These are phyloP conservation scores for Tringa solitaria DNA, from an alignment of 2,113 vertebrate genomes.

Conservation along the genomic window DNA sequence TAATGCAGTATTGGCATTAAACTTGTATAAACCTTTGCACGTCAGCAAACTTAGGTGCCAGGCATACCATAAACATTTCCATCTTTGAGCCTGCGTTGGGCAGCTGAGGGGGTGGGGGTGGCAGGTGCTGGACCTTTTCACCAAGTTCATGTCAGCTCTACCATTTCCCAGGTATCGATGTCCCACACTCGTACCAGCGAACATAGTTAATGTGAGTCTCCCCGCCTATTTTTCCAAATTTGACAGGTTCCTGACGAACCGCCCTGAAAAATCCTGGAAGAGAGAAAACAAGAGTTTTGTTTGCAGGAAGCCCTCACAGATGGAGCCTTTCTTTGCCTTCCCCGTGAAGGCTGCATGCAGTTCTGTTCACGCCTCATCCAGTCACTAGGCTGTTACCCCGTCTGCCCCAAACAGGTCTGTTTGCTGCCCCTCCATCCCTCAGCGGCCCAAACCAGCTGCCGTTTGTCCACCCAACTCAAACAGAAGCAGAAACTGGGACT, in stretches of 20 bases:
- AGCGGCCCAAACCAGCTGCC: background rate
- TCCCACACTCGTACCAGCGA: conserved; percentile 97
- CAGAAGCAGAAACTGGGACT: background rate
- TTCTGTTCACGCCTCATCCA: fast-evolving
- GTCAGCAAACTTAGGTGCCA: conserved; percentile 46
- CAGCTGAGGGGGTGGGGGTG: fast-evolving
- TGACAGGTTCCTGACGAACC: conserved; percentile 92
- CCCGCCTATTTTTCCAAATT: conserved; percentile 92
- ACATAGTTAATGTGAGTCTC: conserved; percentile 89
- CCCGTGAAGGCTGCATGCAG: fast-evolving
- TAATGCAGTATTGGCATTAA: conserved; percentile 72
- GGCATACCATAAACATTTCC: conserved; percentile 3
- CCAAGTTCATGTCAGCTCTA: conserved; percentile 59
- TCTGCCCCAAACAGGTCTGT: background rate
- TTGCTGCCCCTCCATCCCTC: background rate
- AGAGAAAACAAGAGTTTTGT: background rate
- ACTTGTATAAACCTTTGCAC: conserved; percentile 63
- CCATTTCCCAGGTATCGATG: conserved; percentile 96
- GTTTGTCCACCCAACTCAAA: background rate
- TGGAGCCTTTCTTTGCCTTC: too few relatives aligned
- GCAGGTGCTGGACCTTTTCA: background rate
- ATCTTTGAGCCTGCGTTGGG: background rate
- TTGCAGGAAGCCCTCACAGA: background rate
- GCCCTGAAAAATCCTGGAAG: conserved; percentile 89
- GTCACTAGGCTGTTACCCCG: fast-evolving